Base-by-base conservation (phyloP, 1,140 invertebrate species). In the Zaprionus taronus region DNA sequence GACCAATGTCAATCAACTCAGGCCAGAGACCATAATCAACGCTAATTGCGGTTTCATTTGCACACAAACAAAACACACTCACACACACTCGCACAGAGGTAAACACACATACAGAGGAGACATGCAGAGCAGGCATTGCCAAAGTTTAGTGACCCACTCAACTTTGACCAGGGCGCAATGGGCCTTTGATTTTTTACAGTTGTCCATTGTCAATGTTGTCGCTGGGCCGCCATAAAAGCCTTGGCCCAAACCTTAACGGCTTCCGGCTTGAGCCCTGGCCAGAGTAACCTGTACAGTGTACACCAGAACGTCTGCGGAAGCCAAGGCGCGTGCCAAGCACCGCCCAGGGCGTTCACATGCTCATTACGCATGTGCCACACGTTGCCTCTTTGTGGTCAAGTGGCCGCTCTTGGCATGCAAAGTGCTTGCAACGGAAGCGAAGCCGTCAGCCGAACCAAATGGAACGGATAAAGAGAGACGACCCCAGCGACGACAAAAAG, bases 101-200 rank as follows among this genome's bases (percentile, higher is more conserved):
- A 57, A 12, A 51, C 17, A 28, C 55, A 36, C 22, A n/a, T n/a
- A n/a, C n/a, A n/a, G n/a, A n/a, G n/a, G n/a, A n/a, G n/a, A n/a
- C n/a, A 34, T 68, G 57, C 36, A 34, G 34, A 24, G 31, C 28
- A 34, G 28, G 17, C 15, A 6, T 11, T 11, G 38, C n/a, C 17
- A 72, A 75, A 84, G 84, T 89, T 89, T 89, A 89, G 81, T 90
- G 85, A 89, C 84, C 84, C 78, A 87, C 84, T 89, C 84, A 89
- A 89, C 84, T 89, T 90, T 89, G 84, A 89, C 85, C 70, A 79
- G 55, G 17, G 12, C 56, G 49, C 47, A 22, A 9, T 44, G 26
- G 57, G 66, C 34, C 58, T 83, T 69, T 64, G 72, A 64, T 60
- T 73, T 74, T 68, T 68, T 47, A 77, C 71, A 73, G 71, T 77